phyloP scores from a whole-genome alignment of 2,797 vertebrate genomes.

The Malacoraja senta region DNA sequence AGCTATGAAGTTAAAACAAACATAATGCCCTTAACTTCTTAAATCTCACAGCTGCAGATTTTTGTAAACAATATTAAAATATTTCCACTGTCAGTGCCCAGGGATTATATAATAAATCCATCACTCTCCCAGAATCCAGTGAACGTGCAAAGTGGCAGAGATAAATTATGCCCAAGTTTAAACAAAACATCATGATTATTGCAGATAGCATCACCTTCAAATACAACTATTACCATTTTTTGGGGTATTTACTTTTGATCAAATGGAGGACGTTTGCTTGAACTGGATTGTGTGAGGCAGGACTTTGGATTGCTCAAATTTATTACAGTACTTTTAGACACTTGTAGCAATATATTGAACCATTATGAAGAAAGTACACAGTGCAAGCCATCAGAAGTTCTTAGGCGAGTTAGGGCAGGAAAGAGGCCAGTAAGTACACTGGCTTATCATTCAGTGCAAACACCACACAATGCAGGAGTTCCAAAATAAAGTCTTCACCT shows the following conservation, averaged over 20 bases:
- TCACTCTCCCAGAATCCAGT: background rate
- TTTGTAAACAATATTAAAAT: conserved; percentile 33
- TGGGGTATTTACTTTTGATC: conserved; percentile 24
- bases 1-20: conserved; percentile 20
- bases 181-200: conserved; percentile 27
- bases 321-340: conserved; percentile 19
- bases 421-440: conserved; percentile 53
- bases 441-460: conserved; percentile 69
- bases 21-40: background rate
- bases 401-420: background rate
- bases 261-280: background rate
- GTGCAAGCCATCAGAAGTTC: conserved; percentile 6
- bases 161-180: background rate
- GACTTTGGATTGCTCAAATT: conserved; percentile 28
- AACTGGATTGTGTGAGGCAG: background rate
- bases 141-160: background rate
- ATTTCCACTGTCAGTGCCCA: conserved; percentile 18
- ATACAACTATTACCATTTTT: background rate
- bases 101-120: conserved; percentile 10
- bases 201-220: background rate
- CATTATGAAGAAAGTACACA: conserved; percentile 27
- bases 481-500: conserved; percentile 63
- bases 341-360: background rate
- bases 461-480: conserved; percentile 60
- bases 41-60: conserved; percentile 24